Conservation (phyloP, 2,888 invertebrate species). For the Aphidius colemani region DNA sequence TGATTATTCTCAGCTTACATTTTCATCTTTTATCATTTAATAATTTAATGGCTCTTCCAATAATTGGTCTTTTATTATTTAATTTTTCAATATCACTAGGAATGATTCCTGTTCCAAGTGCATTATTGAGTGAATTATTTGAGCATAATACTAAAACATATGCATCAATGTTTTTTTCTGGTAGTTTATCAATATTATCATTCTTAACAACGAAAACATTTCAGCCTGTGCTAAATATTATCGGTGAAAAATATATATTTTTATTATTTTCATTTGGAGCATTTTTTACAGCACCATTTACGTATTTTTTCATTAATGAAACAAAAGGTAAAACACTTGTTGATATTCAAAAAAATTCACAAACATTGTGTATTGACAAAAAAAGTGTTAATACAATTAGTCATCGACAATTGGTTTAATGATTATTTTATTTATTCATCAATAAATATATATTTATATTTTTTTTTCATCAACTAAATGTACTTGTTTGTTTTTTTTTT, state of each 20-base stretch:
- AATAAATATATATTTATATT: background rate
- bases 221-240: conserved; percentile 46
- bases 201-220: conserved; percentile 46
- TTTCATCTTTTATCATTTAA: conserved; percentile 44
- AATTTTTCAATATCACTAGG: conserved; percentile 46
- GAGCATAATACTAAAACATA: conserved; percentile 50
- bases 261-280: conserved; percentile 46
- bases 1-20: conserved; percentile 46
- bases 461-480: too few species aligned
- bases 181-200: conserved; percentile 42
- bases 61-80: conserved; percentile 42
- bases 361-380: too few species aligned
- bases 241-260: conserved; percentile 49
- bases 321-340: conserved; percentile 51
- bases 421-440: conserved; percentile 6
- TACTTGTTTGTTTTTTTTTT: background rate
- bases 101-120: conserved; percentile 46
- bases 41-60: conserved; percentile 46
- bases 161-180: conserved; percentile 44
- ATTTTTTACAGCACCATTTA: conserved; percentile 42
- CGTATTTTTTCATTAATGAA: conserved; percentile 47
- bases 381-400: too few species aligned
- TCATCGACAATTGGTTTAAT: too few species aligned
- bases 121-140: conserved; percentile 52
- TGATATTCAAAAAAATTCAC: conserved; percentile 44